A percentile compares a stretch with the other conserved stretches of the same genome.
Conservation (phyloP, 2,113 vertebrate genomes). For the Eolophus roseicapilla region DNA sequence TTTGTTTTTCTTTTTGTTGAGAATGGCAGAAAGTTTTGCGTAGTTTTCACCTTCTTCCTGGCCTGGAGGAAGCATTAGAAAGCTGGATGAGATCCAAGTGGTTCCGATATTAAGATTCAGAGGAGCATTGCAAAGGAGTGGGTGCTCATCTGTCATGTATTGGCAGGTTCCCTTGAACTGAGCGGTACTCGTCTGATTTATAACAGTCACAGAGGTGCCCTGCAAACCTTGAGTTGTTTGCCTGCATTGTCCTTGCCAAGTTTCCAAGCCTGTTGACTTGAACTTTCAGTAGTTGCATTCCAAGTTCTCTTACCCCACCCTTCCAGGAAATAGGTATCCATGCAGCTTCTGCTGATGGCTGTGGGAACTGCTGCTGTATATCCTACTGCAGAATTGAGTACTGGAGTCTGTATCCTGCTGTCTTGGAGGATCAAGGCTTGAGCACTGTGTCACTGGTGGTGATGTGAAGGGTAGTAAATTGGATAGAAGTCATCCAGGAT, state of each 20-base stretch:
- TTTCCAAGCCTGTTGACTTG: constrained; percentile 48
- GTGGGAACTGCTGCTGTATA: not conserved
- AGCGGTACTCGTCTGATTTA: not conserved
- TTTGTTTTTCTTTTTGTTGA: not conserved
- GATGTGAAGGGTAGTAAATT: not conserved
- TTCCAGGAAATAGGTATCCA: constrained; percentile 23
- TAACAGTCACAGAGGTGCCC: not conserved
- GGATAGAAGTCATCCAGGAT: not conserved
- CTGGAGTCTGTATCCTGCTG: not conserved
- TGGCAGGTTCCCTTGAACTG: constrained; percentile 5
- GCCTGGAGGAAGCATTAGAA: not conserved
- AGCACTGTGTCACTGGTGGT: not conserved
- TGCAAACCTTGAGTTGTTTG: constrained; percentile 1
- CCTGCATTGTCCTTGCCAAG: not conserved
- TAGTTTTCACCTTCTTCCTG: not conserved
- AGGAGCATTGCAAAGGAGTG: not conserved
- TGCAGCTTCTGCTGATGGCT: not conserved
- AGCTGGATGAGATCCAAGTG: not conserved
- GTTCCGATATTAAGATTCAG: not conserved
- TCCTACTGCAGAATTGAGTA: not conserved
- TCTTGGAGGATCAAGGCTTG: not conserved
- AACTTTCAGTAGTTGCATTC: constrained; percentile 25
- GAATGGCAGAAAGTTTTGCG: not conserved
- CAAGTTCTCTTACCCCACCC: not conserved
- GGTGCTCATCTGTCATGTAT: not conserved